phyloP scores from a whole-genome alignment of 2,797 vertebrate species.

The Etheostoma nigrum region DNA sequence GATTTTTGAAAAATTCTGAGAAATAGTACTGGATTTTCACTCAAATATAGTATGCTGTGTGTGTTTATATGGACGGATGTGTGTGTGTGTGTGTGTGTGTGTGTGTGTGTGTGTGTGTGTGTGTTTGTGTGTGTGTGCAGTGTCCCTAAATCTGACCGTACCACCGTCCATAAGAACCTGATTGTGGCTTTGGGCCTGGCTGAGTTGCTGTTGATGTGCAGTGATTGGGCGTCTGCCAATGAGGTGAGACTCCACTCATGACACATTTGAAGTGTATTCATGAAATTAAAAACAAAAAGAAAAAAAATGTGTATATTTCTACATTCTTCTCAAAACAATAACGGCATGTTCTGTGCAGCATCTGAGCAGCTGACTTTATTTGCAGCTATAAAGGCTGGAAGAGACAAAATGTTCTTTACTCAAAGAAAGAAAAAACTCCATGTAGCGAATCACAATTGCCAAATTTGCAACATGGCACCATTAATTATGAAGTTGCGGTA shows the following conservation, averaged over 20 bases:
- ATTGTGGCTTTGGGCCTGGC: constrained; percentile 89
- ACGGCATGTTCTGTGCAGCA: too few species aligned
- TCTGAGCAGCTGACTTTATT: too few species aligned
- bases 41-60: constrained; percentile 12
- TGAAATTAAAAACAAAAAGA: too few species aligned
- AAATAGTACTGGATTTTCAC: constrained; percentile 15
- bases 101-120: constrained; percentile 4
- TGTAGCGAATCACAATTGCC: too few species aligned
- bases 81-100: not conserved
- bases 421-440: too few species aligned
- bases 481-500: too few species aligned
- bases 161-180: constrained; percentile 94
- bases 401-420: too few species aligned
- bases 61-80: not conserved
- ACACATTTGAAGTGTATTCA: not conserved
- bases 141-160: constrained; percentile 90
- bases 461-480: too few species aligned
- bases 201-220: constrained; percentile 91
- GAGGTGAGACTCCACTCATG: constrained; percentile 79
- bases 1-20: constrained; percentile 25
- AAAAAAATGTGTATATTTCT: too few species aligned
- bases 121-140: constrained; percentile 68
- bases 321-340: too few species aligned
- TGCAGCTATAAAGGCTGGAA: too few species aligned
- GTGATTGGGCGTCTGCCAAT: constrained; percentile 86